Conservation (phyloP, 2,888 invertebrate species). For the Drosophila imparisetae region DNA sequence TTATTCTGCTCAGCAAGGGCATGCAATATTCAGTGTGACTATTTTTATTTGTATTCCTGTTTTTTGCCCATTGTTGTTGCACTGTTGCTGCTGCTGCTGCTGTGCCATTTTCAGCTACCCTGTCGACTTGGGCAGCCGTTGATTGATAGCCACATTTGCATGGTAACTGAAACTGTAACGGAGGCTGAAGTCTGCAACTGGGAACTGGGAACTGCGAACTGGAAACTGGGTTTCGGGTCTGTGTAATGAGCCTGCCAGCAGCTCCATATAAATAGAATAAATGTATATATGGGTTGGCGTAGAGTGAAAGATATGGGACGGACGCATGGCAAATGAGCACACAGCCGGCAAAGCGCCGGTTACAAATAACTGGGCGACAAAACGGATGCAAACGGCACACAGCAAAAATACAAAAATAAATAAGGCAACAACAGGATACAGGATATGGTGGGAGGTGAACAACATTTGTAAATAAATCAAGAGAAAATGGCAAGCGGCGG, state of each 20-base stretch:
- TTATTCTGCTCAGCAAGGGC: not conserved
- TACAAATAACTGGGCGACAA: constrained; percentile 28
- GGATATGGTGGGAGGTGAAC: constrained; percentile 4
- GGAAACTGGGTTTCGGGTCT: constrained; percentile 34
- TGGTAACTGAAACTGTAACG: constrained; percentile 45
- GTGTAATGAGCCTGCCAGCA: constrained; percentile 73
- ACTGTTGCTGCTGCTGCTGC: constrained; percentile 23
- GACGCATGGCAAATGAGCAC: constrained; percentile 59
- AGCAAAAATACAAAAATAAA: constrained; percentile 3
- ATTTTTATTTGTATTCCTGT: not conserved
- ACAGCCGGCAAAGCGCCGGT: constrained; percentile 31
- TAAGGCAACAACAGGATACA: not conserved
- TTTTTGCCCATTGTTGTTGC: constrained; percentile 37
- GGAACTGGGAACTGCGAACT: constrained; percentile 2
- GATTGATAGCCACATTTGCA: constrained; percentile 80
- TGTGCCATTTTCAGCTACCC: constrained; percentile 19
- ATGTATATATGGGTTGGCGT: constrained; percentile 6
- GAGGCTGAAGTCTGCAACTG: constrained; percentile 25
- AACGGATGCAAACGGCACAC: constrained; percentile 30
- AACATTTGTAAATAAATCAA: constrained; percentile 71
- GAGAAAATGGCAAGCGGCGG: constrained; percentile 53
- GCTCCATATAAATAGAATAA: constrained; percentile 32
- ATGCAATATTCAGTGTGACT: not conserved
- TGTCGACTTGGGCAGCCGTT: constrained; percentile 31
- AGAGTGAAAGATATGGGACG: constrained; percentile 47